Conservation (phyloP, 2,113 vertebrate species). For the Hassar affinis region DNA sequence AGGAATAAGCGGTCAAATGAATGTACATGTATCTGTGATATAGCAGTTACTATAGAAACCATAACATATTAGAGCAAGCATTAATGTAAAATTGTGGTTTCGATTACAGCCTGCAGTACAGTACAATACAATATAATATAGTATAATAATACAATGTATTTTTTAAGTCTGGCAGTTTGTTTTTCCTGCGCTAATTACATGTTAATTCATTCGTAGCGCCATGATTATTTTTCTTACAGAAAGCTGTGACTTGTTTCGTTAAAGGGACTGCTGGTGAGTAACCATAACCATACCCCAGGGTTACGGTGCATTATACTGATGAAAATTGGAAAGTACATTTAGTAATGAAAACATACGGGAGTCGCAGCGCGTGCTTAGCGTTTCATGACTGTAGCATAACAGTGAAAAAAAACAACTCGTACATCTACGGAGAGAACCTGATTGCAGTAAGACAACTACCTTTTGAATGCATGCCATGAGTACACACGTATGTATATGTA, state of each 20-base stretch:
- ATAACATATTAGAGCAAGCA: not conserved
- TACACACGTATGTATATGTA: not conserved
- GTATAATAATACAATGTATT: not conserved
- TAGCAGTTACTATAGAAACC: no score
- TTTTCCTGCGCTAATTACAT: not conserved
- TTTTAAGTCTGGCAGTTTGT: not conserved
- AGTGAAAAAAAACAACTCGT: not conserved
- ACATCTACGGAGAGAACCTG: not conserved
- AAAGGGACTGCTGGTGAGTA: not conserved
- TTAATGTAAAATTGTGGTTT: not conserved
- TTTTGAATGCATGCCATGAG: not conserved
- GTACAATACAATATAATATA: not conserved
- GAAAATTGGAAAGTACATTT: constrained; percentile 9
- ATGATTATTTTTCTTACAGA: not conserved
- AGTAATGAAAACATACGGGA: not conserved
- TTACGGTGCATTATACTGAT: constrained; percentile 15
- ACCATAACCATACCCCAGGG: not conserved
- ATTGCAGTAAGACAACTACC: constrained; percentile 13
- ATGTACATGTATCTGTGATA: no score
- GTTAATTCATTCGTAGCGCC: not conserved
- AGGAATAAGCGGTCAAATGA: no score
- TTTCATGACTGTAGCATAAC: not conserved
- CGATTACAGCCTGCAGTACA: not conserved
- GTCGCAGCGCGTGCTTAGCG: no score
- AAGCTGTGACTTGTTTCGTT: not conserved